A percentile compares a stretch with the other conserved stretches of the same genome.
phyloP scores from a whole-genome alignment of 1,140 invertebrate species.

The Macrostomum lignano region DNA sequence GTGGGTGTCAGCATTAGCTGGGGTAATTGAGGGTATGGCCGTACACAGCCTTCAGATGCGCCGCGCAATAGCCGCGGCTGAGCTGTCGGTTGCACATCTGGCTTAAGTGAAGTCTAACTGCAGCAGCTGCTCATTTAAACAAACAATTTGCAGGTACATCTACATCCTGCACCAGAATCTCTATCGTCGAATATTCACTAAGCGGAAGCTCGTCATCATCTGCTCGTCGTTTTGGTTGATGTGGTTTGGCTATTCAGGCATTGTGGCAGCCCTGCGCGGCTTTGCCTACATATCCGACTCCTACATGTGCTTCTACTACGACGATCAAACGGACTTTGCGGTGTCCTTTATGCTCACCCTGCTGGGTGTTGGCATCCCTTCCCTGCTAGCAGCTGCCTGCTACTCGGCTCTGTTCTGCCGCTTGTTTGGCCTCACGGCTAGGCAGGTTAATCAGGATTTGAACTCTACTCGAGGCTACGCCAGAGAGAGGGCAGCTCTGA shows the following conservation, averaged over 20 bases:
- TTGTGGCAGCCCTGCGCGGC: neutral
- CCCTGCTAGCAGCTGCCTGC: neutral
- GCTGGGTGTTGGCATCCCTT: neutral
- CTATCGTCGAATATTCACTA: neutral
- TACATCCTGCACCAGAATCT: neutral
- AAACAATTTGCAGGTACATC: neutral
- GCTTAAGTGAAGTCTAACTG: no score
- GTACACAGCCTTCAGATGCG: no score
- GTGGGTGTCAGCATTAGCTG: no score
- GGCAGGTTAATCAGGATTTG: neutral
- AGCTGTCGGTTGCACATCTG: no score
- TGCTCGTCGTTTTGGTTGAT: neutral
- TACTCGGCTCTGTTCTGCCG: neutral
- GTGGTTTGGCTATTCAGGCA: neutral
- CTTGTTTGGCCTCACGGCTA: neutral
- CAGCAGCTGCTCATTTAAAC: no score
- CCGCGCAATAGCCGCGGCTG: no score
- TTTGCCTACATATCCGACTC: constrained; percentile 1
- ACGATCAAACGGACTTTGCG: neutral
- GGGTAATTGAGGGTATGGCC: no score
- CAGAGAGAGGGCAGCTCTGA: neutral
- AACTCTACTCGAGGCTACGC: no score
- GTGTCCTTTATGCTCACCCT: neutral
- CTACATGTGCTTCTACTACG: constrained; percentile 1
- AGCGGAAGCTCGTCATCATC: neutral